Conservation (phyloP, 2,113 vertebrate species). For the Barbus barbus region DNA sequence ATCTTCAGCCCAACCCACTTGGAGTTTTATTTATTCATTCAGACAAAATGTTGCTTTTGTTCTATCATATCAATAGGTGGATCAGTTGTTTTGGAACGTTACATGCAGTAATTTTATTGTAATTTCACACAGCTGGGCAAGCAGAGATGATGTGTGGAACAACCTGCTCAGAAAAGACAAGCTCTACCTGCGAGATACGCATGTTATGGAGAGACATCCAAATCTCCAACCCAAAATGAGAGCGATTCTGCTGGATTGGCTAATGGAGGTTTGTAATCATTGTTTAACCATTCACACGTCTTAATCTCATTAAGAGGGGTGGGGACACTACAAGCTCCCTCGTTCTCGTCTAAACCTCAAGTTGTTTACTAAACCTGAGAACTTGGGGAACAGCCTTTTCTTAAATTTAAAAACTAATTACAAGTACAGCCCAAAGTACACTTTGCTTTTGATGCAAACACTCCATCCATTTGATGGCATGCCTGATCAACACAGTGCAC, state of each 20-base stretch:
- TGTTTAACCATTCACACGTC: background rate
- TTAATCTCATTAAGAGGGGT: slow-evolving; percentile 23
- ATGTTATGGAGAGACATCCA: slow-evolving; percentile 88
- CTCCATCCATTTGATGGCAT: no score
- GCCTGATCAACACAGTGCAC: background rate
- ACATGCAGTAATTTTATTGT: no score
- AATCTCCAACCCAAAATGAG: slow-evolving; percentile 94
- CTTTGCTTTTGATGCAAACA: background rate
- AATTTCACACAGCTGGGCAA: slow-evolving; percentile 84
- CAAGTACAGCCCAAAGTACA: background rate
- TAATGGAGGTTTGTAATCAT: slow-evolving; percentile 87
- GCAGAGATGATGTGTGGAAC: slow-evolving; percentile 91
- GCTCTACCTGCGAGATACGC: slow-evolving; percentile 79
- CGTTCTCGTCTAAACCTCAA: no score
- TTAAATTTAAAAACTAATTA: background rate
- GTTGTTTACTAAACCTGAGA: background rate
- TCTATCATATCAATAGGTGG: no score
- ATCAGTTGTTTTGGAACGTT: background rate
- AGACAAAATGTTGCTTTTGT: no score
- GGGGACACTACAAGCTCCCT: no score
- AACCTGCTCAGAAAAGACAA: slow-evolving; percentile 92
- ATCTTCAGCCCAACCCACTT: background rate
- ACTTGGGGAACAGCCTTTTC: background rate
- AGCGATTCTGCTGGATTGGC: slow-evolving; percentile 92
- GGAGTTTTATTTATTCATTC: no score